A percentile compares a stretch with the other conserved stretches of the same genome.
phyloP scores from a whole-genome alignment of 2,888 invertebrate species.

The Apamea monoglypha region DNA sequence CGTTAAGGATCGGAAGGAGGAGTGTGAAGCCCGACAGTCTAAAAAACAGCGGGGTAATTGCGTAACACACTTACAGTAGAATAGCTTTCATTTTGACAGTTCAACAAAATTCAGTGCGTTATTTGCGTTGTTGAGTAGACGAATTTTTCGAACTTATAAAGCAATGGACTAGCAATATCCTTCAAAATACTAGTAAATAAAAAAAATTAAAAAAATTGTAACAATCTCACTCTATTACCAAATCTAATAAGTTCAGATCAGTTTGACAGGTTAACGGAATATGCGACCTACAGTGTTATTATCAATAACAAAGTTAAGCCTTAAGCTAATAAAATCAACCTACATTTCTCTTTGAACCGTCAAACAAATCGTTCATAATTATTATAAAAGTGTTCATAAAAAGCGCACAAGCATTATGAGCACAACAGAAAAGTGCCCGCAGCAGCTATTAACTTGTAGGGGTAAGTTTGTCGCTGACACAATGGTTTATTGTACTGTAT shows the following conservation, averaged over 20 bases:
- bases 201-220: not conserved
- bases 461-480: slow-evolving; percentile 41
- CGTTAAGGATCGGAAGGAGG: no score
- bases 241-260: not conserved
- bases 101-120: no score
- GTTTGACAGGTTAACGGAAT: not conserved
- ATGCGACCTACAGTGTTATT: not conserved
- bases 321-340: slow-evolving; percentile 14
- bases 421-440: slow-evolving; percentile 28
- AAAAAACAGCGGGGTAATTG: not conserved
- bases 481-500: slow-evolving; percentile 31
- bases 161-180: no score
- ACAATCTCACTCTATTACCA: not conserved
- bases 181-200: not conserved
- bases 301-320: not conserved
- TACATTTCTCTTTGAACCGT: slow-evolving; percentile 15
- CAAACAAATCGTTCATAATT: slow-evolving; percentile 37
- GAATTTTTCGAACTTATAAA: no score
- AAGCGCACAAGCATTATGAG: slow-evolving; percentile 20
- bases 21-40: no score
- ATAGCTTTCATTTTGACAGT: not conserved
- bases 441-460: slow-evolving; percentile 40
- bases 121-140: no score
- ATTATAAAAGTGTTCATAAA: slow-evolving; percentile 35
- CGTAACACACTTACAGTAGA: not conserved